phyloP scores from a whole-genome alignment of 2,113 vertebrate genomes.

The Thermophis baileyi region DNA sequence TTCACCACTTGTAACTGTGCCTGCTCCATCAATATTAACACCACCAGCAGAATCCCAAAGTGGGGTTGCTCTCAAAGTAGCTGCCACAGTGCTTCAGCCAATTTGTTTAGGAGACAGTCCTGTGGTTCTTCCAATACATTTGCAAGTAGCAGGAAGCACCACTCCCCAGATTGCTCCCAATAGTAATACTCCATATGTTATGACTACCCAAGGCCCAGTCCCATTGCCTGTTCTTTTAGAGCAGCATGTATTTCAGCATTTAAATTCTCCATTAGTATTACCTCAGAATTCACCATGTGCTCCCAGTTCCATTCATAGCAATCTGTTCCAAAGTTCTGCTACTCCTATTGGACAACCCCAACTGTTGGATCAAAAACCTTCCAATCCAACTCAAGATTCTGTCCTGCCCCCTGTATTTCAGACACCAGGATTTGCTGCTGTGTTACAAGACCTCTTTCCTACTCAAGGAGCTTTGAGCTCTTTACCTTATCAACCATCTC shows the following conservation, averaged over 20 bases:
- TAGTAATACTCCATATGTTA: conserved; percentile 82
- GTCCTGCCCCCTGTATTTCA: conserved; percentile 84
- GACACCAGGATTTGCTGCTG: conserved; percentile 85
- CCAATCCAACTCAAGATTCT: conserved; percentile 76
- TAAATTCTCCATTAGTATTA: conserved; percentile 83
- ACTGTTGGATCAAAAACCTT: conserved; percentile 82
- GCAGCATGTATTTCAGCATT: conserved; percentile 94
- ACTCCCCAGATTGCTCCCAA: conserved; percentile 79
- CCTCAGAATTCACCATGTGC: conserved; percentile 75
- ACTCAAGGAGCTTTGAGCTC: conserved; percentile 73
- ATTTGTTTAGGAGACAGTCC: conserved; percentile 93
- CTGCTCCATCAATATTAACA: conserved; percentile 75
- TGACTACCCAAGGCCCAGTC: conserved; percentile 87
- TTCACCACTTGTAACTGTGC: conserved; percentile 73
- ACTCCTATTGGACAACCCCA: conserved; percentile 76
- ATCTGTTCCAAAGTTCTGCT: conserved; percentile 76
- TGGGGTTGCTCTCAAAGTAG: conserved; percentile 87
- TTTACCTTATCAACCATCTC: conserved; percentile 76
- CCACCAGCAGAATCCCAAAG: conserved; percentile 80
- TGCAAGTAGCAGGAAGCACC: conserved; percentile 85
- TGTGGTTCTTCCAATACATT: conserved; percentile 89
- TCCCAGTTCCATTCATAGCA: conserved; percentile 74
- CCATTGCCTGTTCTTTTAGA: conserved; percentile 90
- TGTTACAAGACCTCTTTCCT: conserved; percentile 92
- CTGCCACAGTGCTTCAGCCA: conserved; percentile 89